Evolutionary conservation across 37 sponge, comb jelly and placozoan species (phyloP), one percentile per base, ranked within the genome.

Genomic region (Spongilla lacustris): DNA sequence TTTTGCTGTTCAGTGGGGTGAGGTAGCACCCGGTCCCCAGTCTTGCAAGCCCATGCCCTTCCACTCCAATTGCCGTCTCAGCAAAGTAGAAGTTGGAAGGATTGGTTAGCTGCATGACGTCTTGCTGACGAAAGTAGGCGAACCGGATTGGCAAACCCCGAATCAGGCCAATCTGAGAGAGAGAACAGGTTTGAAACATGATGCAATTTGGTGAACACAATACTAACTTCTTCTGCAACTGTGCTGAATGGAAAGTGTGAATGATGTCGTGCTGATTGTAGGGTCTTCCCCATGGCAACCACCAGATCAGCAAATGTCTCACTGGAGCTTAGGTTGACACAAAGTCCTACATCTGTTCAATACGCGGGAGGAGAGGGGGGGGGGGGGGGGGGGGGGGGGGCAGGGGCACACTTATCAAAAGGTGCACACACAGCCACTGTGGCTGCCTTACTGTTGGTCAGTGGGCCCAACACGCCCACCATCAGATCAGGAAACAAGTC

Each of bases 21-120:
- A 95, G 81, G 72, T 95, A 95, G 87, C 96, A 95, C 49, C 24
- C 17, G 14, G 93, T 79, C 0, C 96, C 96, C 19, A 95, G 29
- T 30, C 93, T 36, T 9, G 93, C 93, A 48, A 95, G 91, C 21
- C 90, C 96, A 22, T 90, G 94, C 26, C 87, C 89, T 73, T 77
- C 81, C 35, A 95, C 96, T 14, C 96, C 96, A 22, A 95, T 81
- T 30, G 96, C 93, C 36, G 96, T 90, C 84, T 95, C 96, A 4
- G 79, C 72, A 71, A 92, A 95, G 81, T 90, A 95, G 88, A 92
- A 92, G n/a, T 75, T 69, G 36, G 87, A 72, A 2, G 93, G 93
- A 75, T 88, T 87, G 34, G 93, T 77, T 28, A 95, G 79, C 58
- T 92, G 93, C 8, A 69, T 36, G 17, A 95, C 80, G 32, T 90